Percentiles rank a stretch among this genome's conserved stretches.
These are phyloP conservation scores for Chinchilla lanigera DNA, from an alignment of 2,113 vertebrate genomes.

Conservation along the genomic window DNA sequence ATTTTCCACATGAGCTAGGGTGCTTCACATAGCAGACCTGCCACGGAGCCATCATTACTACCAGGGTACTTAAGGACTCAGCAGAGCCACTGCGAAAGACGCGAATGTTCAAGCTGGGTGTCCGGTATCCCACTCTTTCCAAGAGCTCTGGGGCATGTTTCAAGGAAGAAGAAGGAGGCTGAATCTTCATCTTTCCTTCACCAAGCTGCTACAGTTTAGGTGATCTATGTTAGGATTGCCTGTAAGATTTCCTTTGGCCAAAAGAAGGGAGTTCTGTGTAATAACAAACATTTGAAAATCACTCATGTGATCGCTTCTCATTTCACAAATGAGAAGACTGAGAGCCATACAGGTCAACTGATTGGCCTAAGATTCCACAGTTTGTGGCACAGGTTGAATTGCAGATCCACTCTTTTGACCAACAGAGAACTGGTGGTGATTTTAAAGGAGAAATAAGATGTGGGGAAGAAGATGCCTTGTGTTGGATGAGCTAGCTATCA, in stretches of 20 bases:
- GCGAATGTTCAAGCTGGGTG: background rate
- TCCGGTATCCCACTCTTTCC: background rate
- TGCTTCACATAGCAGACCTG: background rate
- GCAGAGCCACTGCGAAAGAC: background rate
- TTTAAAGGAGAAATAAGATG: background rate
- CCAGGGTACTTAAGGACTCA: background rate
- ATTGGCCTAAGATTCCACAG: background rate
- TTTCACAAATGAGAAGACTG: slow-evolving; percentile 49
- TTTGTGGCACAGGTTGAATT: slow-evolving; percentile 6
- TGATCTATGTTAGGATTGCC: background rate
- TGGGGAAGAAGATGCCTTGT: background rate
- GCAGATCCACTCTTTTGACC: background rate
- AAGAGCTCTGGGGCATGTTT: background rate
- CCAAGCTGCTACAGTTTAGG: background rate
- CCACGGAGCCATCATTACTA: background rate
- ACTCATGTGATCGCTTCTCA: background rate
- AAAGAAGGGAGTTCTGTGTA: background rate
- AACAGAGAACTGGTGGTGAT: background rate
- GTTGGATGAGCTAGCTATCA: background rate
- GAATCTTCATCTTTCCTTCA: background rate
- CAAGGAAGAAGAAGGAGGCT: background rate
- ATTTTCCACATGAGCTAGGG: background rate
- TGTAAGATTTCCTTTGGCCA: slow-evolving; percentile 30
- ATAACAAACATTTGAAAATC: slow-evolving; percentile 32
- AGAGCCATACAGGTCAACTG: background rate